Evolutionary conservation across 1,140 invertebrate genomes (phyloP).

Genomic region (Ditylenchus dipsaci): DNA sequence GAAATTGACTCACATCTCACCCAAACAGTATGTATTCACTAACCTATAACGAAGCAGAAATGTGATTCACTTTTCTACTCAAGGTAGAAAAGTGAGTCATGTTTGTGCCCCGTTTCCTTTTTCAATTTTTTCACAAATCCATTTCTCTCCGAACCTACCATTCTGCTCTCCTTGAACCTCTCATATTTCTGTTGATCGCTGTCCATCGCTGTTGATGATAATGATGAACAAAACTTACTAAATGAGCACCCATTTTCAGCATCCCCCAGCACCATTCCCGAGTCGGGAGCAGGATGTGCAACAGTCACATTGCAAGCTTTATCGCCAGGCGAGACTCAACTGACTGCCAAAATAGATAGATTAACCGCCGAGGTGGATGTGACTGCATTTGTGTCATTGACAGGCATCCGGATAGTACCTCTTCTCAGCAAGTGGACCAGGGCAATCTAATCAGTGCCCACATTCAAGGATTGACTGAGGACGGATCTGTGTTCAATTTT

Average conservation of each 20-base stretch:
- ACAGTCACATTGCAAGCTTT: slow-evolving; percentile 33
- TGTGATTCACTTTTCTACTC: too few relatives aligned
- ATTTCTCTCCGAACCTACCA: too few relatives aligned
- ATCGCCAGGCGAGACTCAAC: slow-evolving; percentile 34
- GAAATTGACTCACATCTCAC: too few relatives aligned
- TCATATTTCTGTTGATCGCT: too few relatives aligned
- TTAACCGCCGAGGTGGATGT: slow-evolving; percentile 33
- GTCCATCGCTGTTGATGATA: too few relatives aligned
- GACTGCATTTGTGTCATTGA: slow-evolving; percentile 26
- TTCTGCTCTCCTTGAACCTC: too few relatives aligned
- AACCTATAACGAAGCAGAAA: too few relatives aligned
- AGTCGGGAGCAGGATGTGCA: slow-evolving; percentile 33
- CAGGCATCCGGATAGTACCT: slow-evolving; percentile 14
- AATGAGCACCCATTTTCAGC: slow-evolving; percentile 15
- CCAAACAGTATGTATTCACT: too few relatives aligned
- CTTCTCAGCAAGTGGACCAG: slow-evolving; percentile 11
- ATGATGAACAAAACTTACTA: too few relatives aligned
- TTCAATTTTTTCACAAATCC: too few relatives aligned
- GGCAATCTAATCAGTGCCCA: slow-evolving; percentile 5
- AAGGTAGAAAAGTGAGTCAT: too few relatives aligned
- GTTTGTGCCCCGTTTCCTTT: too few relatives aligned
- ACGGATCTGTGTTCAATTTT: slow-evolving; percentile 18
- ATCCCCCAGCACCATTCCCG: slow-evolving; percentile 17
- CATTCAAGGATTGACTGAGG: slow-evolving; percentile 1
- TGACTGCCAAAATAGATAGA: slow-evolving; percentile 22